Evolutionary conservation across 2,797 vertebrate species (phyloP), one percentile per base, ranked within the genome.

Genomic region (Spea hammondii): DNA sequence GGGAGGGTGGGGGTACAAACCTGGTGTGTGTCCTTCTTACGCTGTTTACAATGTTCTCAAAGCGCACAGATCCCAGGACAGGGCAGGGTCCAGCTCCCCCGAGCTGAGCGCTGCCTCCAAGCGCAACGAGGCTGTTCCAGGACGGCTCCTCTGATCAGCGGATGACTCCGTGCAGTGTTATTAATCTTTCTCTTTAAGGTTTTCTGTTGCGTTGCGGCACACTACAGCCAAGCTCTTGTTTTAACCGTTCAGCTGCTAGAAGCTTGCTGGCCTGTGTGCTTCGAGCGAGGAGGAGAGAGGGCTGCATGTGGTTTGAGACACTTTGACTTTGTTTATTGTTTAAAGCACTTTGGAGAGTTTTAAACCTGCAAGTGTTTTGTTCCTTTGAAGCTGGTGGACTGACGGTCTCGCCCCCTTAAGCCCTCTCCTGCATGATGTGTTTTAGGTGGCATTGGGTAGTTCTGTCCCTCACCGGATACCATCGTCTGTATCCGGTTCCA

Each of bases 41-140:
- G 65, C 67, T 76, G 72, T 76, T 80, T 80, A 76, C 72, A 65
- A 76, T 71, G 79, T 75, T 79, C 66, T 70, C 46, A 14, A 49
- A 69, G 53, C 60, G 72, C 66, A 59, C 78, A 75, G 72, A 73
- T n/a, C 4, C 49, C 78, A 44, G 66, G 70, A 74, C 17, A 54
- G 57, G 8, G 70, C 49, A 32, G 11, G 45, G 51, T 57, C 47
- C 44, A 17, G 65, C 50, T 17, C 7, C 48, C 49, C 12, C 46
- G 17, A 3, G 47, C 48, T 6, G 48, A 12, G 67, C 49, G 11
- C 67, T 13, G 8, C 17, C 32, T 62, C n/a, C 4, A 6, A 32
- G 14, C n/a, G 17, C 45, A 11, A 55, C n/a, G 12, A 54, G 67
- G 14, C 49, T 54, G 4, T 64, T 48, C 62, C n/a, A 12, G 9